Conservation (phyloP, 2,888 invertebrate genomes). For the Anarsia innoxiella region DNA sequence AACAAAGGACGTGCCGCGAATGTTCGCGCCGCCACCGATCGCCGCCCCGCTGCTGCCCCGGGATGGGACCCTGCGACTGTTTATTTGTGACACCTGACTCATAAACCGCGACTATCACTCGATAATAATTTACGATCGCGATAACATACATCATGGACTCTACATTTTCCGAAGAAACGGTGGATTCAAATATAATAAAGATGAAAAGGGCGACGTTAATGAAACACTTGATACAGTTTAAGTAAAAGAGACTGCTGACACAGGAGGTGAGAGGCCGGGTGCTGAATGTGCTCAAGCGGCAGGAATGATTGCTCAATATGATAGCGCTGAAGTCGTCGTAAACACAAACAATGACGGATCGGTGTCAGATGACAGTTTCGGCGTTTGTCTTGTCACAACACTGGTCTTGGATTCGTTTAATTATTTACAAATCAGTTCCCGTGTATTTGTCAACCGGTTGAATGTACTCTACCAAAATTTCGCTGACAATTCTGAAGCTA, state of each 20-base stretch:
- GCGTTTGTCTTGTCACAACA: slow-evolving; percentile 34
- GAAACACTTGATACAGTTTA: slow-evolving; percentile 36
- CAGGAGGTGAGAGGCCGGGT: slow-evolving; percentile 32
- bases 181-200: slow-evolving; percentile 22
- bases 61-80: slow-evolving; percentile 41
- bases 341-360: slow-evolving; percentile 55
- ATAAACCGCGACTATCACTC: slow-evolving; percentile 35
- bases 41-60: slow-evolving; percentile 39
- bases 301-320: slow-evolving; percentile 59
- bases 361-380: slow-evolving; percentile 41
- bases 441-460: slow-evolving; percentile 20
- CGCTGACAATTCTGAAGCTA: too few relatives aligned
- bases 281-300: slow-evolving; percentile 50
- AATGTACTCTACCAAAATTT: too few relatives aligned
- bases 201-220: slow-evolving; percentile 35
- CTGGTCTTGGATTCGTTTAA: slow-evolving; percentile 36
- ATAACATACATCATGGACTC: slow-evolving; percentile 20
- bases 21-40: slow-evolving; percentile 63
- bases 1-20: slow-evolving; percentile 74
- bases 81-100: slow-evolving; percentile 60
- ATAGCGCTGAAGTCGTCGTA: slow-evolving; percentile 44
- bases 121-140: slow-evolving; percentile 29
- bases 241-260: slow-evolving; percentile 46
- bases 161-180: slow-evolving; percentile 29
- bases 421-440: slow-evolving; percentile 43